Conservation (phyloP, 2,888 invertebrate species). For the Sabatieria punctata region DNA sequence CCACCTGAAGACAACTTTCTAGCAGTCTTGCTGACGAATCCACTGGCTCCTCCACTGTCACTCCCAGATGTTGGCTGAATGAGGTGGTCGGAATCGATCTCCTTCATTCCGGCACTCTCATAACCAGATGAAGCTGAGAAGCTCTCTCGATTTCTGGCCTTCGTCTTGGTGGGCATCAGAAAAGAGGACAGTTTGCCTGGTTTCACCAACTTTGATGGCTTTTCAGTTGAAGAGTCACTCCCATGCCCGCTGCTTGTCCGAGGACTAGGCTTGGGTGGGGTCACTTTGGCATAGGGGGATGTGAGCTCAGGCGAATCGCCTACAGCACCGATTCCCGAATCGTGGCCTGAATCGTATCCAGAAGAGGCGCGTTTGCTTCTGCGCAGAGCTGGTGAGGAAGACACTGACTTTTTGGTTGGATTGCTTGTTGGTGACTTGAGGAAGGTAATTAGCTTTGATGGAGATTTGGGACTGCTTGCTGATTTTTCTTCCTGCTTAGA, state of each 20-base stretch:
- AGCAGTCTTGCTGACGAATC: too few species aligned
- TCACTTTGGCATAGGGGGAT: conserved; percentile 35
- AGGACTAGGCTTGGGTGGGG: conserved; percentile 31
- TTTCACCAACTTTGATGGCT: too few species aligned
- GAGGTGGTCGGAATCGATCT: too few species aligned
- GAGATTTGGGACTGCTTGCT: not conserved
- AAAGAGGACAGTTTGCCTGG: too few species aligned
- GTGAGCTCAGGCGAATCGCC: conserved; percentile 17
- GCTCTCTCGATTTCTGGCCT: conserved; percentile 14
- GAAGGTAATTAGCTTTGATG: conserved; percentile 5
- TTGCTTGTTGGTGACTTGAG: conserved; percentile 8
- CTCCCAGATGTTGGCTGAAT: too few species aligned
- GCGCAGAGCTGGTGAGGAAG: not conserved
- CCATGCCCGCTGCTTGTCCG: conserved; percentile 36
- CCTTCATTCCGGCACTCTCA: conserved; percentile 46
- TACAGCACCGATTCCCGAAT: conserved; percentile 22
- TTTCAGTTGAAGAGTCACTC: too few species aligned
- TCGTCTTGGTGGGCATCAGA: conserved; percentile 9
- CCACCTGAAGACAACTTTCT: too few species aligned
- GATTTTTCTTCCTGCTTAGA: conserved; percentile 1
- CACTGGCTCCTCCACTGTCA: too few species aligned
- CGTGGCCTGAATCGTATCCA: conserved; percentile 34
- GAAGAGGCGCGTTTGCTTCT: conserved; percentile 2
- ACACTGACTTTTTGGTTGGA: not conserved
- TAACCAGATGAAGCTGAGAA: conserved; percentile 52